Conservation (phyloP, 2,797 vertebrate species). For the Podarcis lilfordi region DNA sequence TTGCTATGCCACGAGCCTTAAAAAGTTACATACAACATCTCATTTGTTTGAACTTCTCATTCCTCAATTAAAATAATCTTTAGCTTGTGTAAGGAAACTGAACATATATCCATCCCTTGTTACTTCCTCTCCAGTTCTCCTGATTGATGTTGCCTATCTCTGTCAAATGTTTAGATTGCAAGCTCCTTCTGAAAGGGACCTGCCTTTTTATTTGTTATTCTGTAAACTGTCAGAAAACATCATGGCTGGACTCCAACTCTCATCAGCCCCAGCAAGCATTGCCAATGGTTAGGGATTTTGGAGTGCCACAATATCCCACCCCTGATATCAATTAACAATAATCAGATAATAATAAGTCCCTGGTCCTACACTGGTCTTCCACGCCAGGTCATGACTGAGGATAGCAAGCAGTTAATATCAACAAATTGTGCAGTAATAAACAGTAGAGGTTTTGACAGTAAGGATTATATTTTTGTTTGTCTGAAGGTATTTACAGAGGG, state of each 20-base stretch:
- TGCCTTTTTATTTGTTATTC: neutral
- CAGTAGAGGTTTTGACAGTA: neutral
- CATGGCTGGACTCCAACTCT: no score
- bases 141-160: neutral
- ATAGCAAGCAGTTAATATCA: neutral
- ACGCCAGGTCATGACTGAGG: neutral
- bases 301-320: no score
- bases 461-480: neutral
- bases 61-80: neutral
- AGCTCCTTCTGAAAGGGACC: neutral
- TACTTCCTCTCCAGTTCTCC: neutral
- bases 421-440: neutral
- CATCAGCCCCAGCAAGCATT: no score
- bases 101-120: neutral
- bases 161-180: neutral
- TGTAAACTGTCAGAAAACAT: neutral
- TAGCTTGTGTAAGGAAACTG: neutral
- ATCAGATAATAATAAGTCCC: neutral
- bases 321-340: no score
- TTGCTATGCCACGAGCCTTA: neutral
- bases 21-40: neutral
- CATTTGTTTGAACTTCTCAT: neutral
- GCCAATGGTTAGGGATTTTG: no score
- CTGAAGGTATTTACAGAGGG: neutral
- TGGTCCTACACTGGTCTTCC: neutral